Conservation (phyloP, 2,888 invertebrate genomes). For the Chaetogeoica ovagalla region DNA sequence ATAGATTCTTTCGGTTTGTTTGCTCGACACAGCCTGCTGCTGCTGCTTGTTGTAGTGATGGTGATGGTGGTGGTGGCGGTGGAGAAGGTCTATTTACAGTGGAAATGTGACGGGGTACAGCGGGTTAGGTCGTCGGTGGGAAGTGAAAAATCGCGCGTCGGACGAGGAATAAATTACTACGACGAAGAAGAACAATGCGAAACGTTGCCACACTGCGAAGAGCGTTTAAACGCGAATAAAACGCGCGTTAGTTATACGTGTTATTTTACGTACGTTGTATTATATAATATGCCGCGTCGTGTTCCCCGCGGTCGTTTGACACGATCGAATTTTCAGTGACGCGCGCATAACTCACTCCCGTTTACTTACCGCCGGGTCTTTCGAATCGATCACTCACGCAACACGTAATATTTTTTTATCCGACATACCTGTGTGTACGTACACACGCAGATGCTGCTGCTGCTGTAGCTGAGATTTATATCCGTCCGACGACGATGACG, state of each 20-base stretch:
- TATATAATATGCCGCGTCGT: not conserved
- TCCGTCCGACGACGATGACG: no score
- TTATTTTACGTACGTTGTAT: no score
- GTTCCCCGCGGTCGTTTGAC: not conserved
- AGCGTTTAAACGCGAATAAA: not conserved
- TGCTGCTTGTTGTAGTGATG: no score
- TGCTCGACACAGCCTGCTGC: no score
- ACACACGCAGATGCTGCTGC: not conserved
- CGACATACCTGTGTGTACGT: not conserved
- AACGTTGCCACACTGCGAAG: constrained; percentile 4
- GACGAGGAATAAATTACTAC: constrained; percentile 42
- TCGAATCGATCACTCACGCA: constrained; percentile 2
- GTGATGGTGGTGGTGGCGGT: no score
- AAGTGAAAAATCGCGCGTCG: constrained; percentile 34
- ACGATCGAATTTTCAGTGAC: no score
- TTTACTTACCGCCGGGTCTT: not conserved
- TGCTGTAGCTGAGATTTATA: not conserved
- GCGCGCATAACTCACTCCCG: no score
- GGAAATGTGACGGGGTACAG: not conserved
- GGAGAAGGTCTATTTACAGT: constrained; percentile 9
- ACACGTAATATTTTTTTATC: no score
- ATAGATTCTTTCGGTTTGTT: not conserved
- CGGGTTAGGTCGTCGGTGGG: not conserved
- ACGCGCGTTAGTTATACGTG: not conserved
- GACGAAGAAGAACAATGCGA: constrained; percentile 33